Evolutionary conservation across 35 echinoderm and acorn worm species (phyloP).

Genomic region (Amphiura filiformis): DNA sequence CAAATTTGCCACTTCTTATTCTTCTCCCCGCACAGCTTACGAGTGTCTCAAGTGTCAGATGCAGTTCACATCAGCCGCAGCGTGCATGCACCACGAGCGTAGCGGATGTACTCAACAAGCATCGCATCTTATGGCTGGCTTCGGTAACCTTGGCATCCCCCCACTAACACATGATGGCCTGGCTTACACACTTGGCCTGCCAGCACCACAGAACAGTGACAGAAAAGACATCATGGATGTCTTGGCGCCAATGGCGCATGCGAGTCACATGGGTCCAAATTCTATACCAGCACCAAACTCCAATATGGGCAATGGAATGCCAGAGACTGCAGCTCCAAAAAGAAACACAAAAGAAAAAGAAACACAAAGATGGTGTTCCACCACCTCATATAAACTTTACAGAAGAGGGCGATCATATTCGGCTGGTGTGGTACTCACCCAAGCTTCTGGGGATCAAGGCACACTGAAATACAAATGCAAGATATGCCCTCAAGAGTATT

Average conservation of each 20-base stretch:
- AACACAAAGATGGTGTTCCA: neutral
- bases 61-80: neutral
- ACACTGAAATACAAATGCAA: slow-evolving; percentile 88
- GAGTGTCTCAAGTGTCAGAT: slow-evolving; percentile 1
- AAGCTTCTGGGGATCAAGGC: neutral
- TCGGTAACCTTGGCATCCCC: neutral
- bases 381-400: slow-evolving; percentile 3
- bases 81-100: neutral
- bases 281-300: neutral
- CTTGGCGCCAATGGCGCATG: neutral
- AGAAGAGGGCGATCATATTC: neutral
- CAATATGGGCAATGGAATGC: neutral
- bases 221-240: too few relatives aligned
- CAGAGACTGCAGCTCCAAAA: neutral
- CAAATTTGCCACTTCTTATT: neutral
- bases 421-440: neutral
- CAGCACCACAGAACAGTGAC: neutral
- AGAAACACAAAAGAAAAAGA: neutral
- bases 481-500: slow-evolving; percentile 81
- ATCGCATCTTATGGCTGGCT: neutral
- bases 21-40: slow-evolving; percentile 5
- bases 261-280: neutral
- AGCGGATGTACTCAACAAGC: neutral
- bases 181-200: neutral
- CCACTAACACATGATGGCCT: neutral